phyloP scores from a whole-genome alignment of 2,888 invertebrate species.

The Mayetiola destructor region DNA sequence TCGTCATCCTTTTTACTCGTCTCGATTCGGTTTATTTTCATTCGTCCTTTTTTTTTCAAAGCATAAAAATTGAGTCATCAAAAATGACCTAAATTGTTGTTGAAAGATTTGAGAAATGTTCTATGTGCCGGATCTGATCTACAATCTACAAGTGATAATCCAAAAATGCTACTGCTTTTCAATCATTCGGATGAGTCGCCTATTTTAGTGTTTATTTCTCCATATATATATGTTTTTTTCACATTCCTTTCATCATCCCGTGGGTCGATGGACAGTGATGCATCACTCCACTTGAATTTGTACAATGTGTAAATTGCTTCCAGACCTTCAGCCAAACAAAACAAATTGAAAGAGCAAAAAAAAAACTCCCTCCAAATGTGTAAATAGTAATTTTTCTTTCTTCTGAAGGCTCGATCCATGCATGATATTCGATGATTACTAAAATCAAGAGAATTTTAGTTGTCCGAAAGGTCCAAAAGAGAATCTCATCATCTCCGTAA shows the following conservation, averaged over 20 bases:
- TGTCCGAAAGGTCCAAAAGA: no score
- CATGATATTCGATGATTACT: no score
- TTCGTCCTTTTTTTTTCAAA: background rate
- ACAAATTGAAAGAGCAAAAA: background rate
- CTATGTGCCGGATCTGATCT: background rate
- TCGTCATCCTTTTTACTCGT: no score
- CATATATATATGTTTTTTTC: background rate
- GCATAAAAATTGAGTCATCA: slow-evolving; percentile 4
- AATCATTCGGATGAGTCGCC: no score
- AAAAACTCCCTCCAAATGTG: background rate
- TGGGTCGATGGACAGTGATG: background rate
- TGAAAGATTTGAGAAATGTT: background rate
- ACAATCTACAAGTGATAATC: slow-evolving; percentile 9
- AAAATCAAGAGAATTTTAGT: no score
- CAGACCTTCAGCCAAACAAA: no score
- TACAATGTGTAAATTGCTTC: slow-evolving; percentile 8
- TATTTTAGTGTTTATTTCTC: background rate
- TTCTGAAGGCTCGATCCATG: no score
- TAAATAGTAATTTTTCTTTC: slow-evolving; percentile 8
- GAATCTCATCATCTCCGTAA: no score
- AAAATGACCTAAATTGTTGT: slow-evolving; percentile 4
- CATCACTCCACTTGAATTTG: background rate
- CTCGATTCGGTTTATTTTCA: no score
- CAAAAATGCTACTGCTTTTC: slow-evolving; percentile 6
- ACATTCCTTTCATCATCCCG: background rate